Conservation (phyloP, 2,888 invertebrate genomes). For the Hofmannophila pseudospretella region DNA sequence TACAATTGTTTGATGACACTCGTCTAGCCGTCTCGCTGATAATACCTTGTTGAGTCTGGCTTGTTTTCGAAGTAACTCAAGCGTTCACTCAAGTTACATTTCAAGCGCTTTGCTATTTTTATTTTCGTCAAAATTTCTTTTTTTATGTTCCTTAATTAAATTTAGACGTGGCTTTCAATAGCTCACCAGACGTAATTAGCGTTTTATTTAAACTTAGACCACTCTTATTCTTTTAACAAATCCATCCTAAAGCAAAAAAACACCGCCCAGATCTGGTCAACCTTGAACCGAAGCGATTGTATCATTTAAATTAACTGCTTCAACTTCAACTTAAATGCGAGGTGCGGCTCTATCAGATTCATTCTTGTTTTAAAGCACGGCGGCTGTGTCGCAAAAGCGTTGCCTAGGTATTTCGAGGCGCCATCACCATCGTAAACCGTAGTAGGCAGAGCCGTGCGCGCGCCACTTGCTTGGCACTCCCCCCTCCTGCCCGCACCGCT, state of each 20-base stretch:
- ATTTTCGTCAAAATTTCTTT: constrained; percentile 21
- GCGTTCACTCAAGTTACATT: constrained; percentile 9
- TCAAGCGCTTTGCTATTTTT: neutral
- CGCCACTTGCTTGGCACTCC: constrained; percentile 66
- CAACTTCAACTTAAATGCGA: constrained; percentile 39
- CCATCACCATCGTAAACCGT: constrained; percentile 69
- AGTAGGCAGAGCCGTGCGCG: constrained; percentile 71
- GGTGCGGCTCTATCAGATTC: constrained; percentile 49
- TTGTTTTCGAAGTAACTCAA: constrained; percentile 24
- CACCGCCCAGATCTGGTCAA: constrained; percentile 40
- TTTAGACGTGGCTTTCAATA: neutral
- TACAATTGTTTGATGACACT: constrained; percentile 50
- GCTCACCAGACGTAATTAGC: constrained; percentile 4
- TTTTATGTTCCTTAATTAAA: constrained; percentile 20
- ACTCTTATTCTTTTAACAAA: constrained; percentile 15
- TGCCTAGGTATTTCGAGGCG: constrained; percentile 69
- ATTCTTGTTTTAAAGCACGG: constrained; percentile 51
- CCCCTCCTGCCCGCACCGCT: constrained; percentile 49
- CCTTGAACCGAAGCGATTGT: constrained; percentile 61
- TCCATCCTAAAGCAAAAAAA: constrained; percentile 19
- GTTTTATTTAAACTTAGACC: constrained; percentile 14
- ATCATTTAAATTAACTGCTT: constrained; percentile 36
- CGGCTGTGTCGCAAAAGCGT: constrained; percentile 72
- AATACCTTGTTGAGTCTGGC: constrained; percentile 28
- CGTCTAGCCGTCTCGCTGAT: constrained; percentile 40